A percentile compares a stretch with the other conserved stretches of the same genome.
phyloP scores from a whole-genome alignment of 2,113 vertebrate species.

The Thunnus maccoyii region DNA sequence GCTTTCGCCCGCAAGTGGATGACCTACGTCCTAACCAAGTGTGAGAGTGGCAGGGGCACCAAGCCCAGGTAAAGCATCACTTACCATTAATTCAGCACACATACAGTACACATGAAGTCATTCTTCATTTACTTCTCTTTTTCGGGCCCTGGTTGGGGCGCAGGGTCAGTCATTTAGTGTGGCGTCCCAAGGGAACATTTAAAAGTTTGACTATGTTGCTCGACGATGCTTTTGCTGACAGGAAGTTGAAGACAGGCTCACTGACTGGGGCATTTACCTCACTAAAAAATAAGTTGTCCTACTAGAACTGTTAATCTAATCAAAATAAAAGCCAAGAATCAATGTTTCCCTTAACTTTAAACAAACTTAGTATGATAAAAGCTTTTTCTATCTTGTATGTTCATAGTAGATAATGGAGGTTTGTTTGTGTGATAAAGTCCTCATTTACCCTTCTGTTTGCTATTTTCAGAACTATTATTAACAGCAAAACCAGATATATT shows the following conservation, averaged over 20 bases:
- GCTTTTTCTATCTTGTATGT: neutral
- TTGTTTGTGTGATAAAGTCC: neutral
- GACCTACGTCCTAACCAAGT: conserved; percentile 98
- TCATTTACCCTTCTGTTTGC: neutral
- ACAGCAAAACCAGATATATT: neutral
- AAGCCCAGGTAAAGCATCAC: conserved; percentile 91
- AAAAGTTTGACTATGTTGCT: neutral
- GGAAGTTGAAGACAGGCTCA: neutral
- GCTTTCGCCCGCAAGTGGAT: conserved; percentile 98
- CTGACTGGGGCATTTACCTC: neutral
- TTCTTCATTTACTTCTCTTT: neutral
- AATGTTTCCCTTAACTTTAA: neutral
- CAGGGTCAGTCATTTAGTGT: neutral
- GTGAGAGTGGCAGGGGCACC: conserved; percentile 97
- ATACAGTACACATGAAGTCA: too few species aligned
- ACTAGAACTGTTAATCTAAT: neutral
- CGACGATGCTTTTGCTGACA: conserved; percentile 2
- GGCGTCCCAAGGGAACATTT: neutral
- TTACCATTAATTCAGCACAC: neutral
- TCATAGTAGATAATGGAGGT: neutral
- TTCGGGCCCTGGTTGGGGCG: neutral
- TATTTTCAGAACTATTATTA: neutral
- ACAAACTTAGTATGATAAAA: neutral
- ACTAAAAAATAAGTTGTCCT: neutral
- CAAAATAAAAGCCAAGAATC: neutral